Base-by-base conservation (phyloP, 2,797 vertebrate genomes). In the Acipenser transmontanus region DNA sequence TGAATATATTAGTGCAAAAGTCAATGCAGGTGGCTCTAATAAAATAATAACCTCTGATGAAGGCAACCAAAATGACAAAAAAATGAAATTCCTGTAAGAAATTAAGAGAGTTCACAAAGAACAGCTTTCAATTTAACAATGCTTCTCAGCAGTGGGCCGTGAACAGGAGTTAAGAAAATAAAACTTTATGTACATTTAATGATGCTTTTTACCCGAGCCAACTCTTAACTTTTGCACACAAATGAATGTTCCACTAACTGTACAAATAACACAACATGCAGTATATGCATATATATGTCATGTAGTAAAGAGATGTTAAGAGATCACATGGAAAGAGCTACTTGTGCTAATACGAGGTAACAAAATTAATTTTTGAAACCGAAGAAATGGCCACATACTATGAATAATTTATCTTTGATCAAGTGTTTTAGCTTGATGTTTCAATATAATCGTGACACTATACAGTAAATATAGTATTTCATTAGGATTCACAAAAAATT, bases 21-120 rank as follows among this genome's bases (percentile, higher is more conserved):
- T 47, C n/a, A 49, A 51, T 70, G 78, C 81, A 86, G 85, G 83
- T 88, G 86, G 85, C 70, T 79, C 70, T 66, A 77, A 83, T 86
- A 77, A 88, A 80, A 70, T n/a, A 68, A 81, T 83, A 81, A 82
- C 80, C 74, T 34, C 83, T 79, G 54, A 57, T 11, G 54, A 3
- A 79, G 72, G 34, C 70, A 73, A 72, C 56, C 62, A 76, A 70
- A 77, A 70, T 79, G 77, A 82, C 79, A 80, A 75, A 76, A 75
- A 34, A 34, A 71, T 73, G 66, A 70, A 78, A 78, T 75, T 71
- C 76, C 72, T 72, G 72, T 72, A 73, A 59, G 65, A 71, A 49
- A 74, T 82, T 81, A 82, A 79, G 78, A 80, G 80, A 82, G 73
- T 69, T 77, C 74, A 79, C 75, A 80, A 76, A 82, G 78, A 78